A percentile compares a stretch with the other conserved stretches of the same genome.
phyloP scores from a whole-genome alignment of 2,113 vertebrate genomes.

The Suricata suricatta region DNA sequence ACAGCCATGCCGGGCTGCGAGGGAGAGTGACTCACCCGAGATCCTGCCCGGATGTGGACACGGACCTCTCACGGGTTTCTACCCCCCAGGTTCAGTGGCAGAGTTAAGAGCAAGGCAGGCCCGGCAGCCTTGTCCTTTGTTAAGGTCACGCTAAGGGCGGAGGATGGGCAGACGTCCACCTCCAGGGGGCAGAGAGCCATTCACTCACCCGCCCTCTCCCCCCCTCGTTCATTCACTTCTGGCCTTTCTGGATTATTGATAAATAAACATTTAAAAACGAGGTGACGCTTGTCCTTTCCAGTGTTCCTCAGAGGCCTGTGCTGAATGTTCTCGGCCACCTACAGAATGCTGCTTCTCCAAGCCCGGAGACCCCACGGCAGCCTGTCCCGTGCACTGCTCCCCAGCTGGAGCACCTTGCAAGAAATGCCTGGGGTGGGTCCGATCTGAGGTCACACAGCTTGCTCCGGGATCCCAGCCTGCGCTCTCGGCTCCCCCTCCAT shows the following conservation, averaged over 20 bases:
- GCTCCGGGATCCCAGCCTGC: neutral
- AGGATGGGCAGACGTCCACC: neutral
- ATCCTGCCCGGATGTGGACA: too few relatives aligned
- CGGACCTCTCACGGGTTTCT: neutral
- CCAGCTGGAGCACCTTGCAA: too few relatives aligned
- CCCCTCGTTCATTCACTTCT: neutral
- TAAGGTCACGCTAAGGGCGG: neutral
- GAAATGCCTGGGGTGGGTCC: neutral
- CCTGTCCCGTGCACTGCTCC: neutral
- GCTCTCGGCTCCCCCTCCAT: neutral
- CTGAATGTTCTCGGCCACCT: neutral
- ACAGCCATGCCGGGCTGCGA: neutral
- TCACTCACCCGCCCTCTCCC: neutral
- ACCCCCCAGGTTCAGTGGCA: neutral
- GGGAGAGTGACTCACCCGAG: neutral
- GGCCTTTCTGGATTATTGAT: neutral
- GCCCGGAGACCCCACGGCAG: fast-evolving
- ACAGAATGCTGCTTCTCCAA: fast-evolving
- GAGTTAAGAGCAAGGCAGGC: neutral
- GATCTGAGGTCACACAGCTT: neutral
- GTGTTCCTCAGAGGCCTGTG: too few relatives aligned
- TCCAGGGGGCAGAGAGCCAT: neutral
- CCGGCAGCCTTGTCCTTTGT: too few relatives aligned
- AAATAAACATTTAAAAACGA: neutral
- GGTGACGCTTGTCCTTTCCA: neutral